Conservation (phyloP, 2,797 vertebrate genomes). For the Chromobotia macracanthus region DNA sequence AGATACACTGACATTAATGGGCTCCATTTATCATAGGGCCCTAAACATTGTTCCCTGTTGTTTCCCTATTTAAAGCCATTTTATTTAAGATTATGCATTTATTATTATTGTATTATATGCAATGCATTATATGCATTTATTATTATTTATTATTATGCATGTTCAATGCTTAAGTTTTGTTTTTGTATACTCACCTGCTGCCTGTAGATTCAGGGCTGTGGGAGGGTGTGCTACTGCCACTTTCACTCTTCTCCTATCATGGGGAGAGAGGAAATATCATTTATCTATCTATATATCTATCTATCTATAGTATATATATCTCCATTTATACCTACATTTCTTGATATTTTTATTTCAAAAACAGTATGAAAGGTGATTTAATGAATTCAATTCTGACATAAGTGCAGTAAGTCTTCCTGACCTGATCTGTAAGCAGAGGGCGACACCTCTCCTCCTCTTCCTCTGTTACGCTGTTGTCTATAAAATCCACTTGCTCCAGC, state of each 20-base stretch:
- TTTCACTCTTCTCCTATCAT: constrained; percentile 69
- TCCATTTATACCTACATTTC: too few species aligned
- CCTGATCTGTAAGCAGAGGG: constrained; percentile 60
- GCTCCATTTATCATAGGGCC: too few species aligned
- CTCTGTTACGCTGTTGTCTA: constrained; percentile 78
- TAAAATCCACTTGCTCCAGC: constrained; percentile 80
- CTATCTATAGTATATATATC: too few species aligned
- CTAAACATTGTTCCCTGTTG: too few species aligned
- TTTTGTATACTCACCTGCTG: constrained; percentile 65
- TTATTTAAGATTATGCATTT: neutral
- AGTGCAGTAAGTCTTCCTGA: constrained; percentile 53
- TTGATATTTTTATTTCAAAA: too few species aligned
- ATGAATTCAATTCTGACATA: neutral
- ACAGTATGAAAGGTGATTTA: too few species aligned
- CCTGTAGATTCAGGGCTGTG: constrained; percentile 63
- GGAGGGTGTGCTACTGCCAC: constrained; percentile 38
- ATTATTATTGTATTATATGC: too few species aligned
- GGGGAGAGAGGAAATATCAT: neutral
- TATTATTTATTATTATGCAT: neutral
- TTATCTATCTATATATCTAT: neutral
- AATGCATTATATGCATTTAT: too few species aligned
- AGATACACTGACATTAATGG: too few species aligned
- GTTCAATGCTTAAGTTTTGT: neutral
- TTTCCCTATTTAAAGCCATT: too few species aligned
- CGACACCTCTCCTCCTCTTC: constrained; percentile 77